Evolutionary conservation across 2,797 vertebrate species (phyloP).

Genomic region (Prionace glauca): DNA sequence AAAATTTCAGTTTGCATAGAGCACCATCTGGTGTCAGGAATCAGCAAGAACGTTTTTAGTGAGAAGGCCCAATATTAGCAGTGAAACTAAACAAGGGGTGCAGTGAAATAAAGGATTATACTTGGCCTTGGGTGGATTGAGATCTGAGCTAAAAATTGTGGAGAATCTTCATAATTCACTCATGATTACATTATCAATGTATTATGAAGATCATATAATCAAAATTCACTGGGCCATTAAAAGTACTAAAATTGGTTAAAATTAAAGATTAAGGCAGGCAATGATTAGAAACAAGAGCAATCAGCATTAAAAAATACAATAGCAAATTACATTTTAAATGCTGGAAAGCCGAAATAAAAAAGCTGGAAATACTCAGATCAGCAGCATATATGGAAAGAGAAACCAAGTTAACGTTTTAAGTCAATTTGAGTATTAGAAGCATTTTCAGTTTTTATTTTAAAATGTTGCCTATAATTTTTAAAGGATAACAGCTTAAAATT

Average conservation of each 20-base stretch:
- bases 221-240: neutral
- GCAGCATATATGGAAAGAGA: neutral
- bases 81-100: neutral
- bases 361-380: neutral
- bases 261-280: neutral
- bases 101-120: neutral
- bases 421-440: neutral
- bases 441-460: neutral
- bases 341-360: neutral
- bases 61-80: neutral
- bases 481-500: neutral
- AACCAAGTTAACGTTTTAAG: neutral
- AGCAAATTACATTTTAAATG: neutral
- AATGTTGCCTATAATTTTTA: neutral
- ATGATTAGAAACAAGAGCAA: neutral
- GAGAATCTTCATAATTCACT: neutral
- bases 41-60: neutral
- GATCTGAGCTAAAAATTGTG: neutral
- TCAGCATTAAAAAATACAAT: neutral
- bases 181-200: neutral
- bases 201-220: neutral
- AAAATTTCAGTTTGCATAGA: constrained; percentile 29
- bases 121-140: neutral
- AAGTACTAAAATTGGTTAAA: neutral
- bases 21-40: constrained; percentile 34